Evolutionary conservation across 2,888 invertebrate species (phyloP).

Genomic region (Sinohyriopsis cumingii): DNA sequence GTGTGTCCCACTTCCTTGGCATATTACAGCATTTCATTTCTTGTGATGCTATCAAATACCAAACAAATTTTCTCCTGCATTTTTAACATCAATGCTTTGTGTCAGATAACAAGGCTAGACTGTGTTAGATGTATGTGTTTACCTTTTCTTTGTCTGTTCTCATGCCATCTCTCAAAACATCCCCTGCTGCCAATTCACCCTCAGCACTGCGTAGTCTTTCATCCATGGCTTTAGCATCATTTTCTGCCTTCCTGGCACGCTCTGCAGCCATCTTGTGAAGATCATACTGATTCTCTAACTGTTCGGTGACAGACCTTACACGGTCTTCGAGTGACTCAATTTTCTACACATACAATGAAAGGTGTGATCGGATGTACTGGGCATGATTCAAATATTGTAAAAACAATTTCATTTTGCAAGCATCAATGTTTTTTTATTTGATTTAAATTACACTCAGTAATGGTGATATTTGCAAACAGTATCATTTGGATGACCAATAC

Average conservation of each 20-base stretch:
- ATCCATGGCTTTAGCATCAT: slow-evolving; percentile 83
- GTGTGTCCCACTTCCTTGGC: too few relatives aligned
- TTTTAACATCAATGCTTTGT: too few relatives aligned
- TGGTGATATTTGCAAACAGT: too few relatives aligned
- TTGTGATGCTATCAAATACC: too few relatives aligned
- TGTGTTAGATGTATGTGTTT: slow-evolving; percentile 55
- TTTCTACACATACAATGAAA: slow-evolving; percentile 45
- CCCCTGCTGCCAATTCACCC: slow-evolving; percentile 83
- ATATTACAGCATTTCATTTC: too few relatives aligned
- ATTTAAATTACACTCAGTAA: not conserved
- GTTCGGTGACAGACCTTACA: slow-evolving; percentile 81
- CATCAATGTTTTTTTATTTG: not conserved
- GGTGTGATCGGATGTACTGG: not conserved
- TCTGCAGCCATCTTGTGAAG: slow-evolving; percentile 79
- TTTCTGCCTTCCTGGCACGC: slow-evolving; percentile 81
- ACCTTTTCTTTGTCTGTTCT: slow-evolving; percentile 86
- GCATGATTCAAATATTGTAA: not conserved
- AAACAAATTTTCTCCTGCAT: too few relatives aligned
- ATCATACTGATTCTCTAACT: slow-evolving; percentile 81
- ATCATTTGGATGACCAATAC: too few relatives aligned
- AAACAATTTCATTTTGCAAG: not conserved
- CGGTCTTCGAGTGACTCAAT: slow-evolving; percentile 80
- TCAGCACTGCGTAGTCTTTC: slow-evolving; percentile 85
- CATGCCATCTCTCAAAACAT: slow-evolving; percentile 82
- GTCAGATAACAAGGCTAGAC: too few relatives aligned